phyloP scores from a whole-genome alignment of 1,140 invertebrate species.

The Drosophila insularis region DNA sequence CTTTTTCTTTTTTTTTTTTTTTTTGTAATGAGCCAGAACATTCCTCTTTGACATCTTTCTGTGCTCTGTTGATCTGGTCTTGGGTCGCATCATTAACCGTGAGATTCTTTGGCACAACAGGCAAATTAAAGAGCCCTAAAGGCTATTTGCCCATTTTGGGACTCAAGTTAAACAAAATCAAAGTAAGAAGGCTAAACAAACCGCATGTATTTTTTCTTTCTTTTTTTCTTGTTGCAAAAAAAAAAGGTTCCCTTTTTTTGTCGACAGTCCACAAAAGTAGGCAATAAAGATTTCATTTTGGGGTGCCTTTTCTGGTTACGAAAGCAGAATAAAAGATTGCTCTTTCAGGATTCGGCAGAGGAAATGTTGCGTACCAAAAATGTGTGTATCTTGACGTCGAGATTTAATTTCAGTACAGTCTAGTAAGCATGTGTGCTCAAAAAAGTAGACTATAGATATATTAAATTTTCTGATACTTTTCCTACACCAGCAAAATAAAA shows the following conservation, averaged over 20 bases:
- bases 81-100: conserved; percentile 61
- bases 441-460: not conserved
- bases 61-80: not conserved
- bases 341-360: not conserved
- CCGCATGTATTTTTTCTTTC: not conserved
- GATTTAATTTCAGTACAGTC: too few species aligned
- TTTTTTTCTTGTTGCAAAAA: not conserved
- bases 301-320: not conserved
- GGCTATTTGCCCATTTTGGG: conserved; percentile 29
- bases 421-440: not conserved
- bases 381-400: not conserved
- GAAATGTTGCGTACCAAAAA: not conserved
- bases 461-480: not conserved
- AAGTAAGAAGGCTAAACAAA: conserved; percentile 1
- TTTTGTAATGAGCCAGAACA: conserved; percentile 63
- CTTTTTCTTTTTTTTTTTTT: conserved; percentile 41
- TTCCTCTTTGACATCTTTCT: not conserved
- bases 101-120: conserved; percentile 28
- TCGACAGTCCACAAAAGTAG: not conserved
- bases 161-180: conserved; percentile 6
- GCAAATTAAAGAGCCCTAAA: conserved; percentile 72
- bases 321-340: not conserved
- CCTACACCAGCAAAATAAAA: too few species aligned
- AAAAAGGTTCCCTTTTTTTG: not conserved
- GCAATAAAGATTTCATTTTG: conserved; percentile 9